Base-by-base conservation (phyloP, 1,140 invertebrate genomes). In the Macrotrachela quadricornifera region DNA sequence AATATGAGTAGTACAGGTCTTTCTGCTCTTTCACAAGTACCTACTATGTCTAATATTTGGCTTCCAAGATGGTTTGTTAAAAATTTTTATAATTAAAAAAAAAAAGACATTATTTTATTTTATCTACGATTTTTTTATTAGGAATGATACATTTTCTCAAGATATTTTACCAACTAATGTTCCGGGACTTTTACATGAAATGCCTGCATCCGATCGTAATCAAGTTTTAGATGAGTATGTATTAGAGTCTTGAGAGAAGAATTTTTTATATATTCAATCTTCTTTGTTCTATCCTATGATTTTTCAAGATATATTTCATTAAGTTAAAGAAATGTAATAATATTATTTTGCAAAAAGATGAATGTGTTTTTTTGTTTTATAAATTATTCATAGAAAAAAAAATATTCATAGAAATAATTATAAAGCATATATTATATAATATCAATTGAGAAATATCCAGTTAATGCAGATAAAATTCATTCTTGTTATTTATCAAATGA, bases 1-100 rank as follows among this genome's bases (percentile, higher is more conserved):
- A 67, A 66, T 51, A 68, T 70, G 50, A 66, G 67, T 36, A 68
- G 66, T 6, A 65, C 64, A 45, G 64, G 67, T 39, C 56, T 70
- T 13, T 63, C 60, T 15, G 63, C 66, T 0, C 54, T 69, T 44
- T 57, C 62, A 38, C 65, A 67, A 57, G 64, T 61, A 13, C 65
- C 66, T 11, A 68, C 65, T 30, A 58, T 70, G n/a, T 62, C 63
- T 39, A 65, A 61, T 57, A 64, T 69, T 1, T 69, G 68, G 68
- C 63, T 68, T 8, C 66, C 68, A 11, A 56, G 65, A 52, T 67
- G 66, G 67, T 68, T 51, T 57, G 63, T 61, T 14, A 11, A 11
- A n/a, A 45, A 16, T 15, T 49, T 21, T 48, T n/a, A 2, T 30
- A 4, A n/a, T n/a, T n/a, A n/a, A n/a, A n/a, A n/a, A n/a, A n/a